Base-by-base conservation (phyloP, 1,140 invertebrate genomes). In the Bactericera cockerelli region DNA sequence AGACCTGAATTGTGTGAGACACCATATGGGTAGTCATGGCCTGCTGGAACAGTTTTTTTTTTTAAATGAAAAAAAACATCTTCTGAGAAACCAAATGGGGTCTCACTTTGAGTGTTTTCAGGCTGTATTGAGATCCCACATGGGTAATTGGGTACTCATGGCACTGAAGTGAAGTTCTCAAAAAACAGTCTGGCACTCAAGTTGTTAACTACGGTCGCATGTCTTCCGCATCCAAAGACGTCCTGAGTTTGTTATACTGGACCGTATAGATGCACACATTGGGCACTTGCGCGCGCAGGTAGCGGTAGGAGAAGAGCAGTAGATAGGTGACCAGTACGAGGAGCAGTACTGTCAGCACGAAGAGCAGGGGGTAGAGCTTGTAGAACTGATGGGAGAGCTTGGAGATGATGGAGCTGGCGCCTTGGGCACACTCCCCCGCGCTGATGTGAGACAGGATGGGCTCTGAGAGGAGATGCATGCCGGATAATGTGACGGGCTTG, bases 391-490 rank as follows among this genome's bases (percentile, higher is more conserved):
- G 3, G n/a, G 42, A 49, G n/a, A 49, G 22, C n/a, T 49, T 4
- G 8, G 42, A 49, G 4, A 31, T 31, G 13, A 31, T 13, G n/a
- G n/a, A n/a, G 4, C 4, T 4, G 13, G 28, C 28, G 4, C 28
- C 28, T 13, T 31, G 4, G 28, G 13, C 28, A n/a, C 42, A 49
- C 22, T 49, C 42, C 8, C 42, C 42, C n/a, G n/a, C n/a, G 22
- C 42, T 49, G n/a, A 49, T 49, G 42, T 49, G 22, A 49, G 42
- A 49, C n/a, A 49, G 42, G 22, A 49, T 6, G n/a, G n/a, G n/a
- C 4, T 49, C 19, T 4, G 42, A 49, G 3, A 49, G 42, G 22
- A 49, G 22, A 49, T 49, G 42, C 4, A 49, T 16, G n/a, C n/a
- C n/a, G n/a, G 4, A 10, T 6, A 49, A 49, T n/a, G 6, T 16